Evolutionary conservation across 2,797 vertebrate genomes (phyloP), one percentile per base, ranked within the genome.

Genomic region (Clarias laeviceps): DNA sequence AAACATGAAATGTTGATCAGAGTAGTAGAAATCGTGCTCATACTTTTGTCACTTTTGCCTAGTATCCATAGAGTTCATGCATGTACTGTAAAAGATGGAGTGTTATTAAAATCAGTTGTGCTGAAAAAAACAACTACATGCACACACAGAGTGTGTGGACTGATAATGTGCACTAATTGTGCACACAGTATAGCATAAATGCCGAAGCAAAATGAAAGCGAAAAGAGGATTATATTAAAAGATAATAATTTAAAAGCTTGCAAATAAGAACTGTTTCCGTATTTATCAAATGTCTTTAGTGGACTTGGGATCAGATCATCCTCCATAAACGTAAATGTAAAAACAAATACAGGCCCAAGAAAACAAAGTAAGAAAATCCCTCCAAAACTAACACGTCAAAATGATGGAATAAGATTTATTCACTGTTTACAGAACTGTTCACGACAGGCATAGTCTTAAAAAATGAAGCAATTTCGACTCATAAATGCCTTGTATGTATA

Each of bases 1-100:
- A 50, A 83, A 69, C 59, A 45, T 50, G 57, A 84, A 85, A 62
- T 14, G 50, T 9, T 20, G n/a, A 82, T 32, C 84, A 76, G 70
- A 86, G 72, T 78, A 57, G 79, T 29, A 34, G 54, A 34, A 56
- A 74, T 74, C 56, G 15, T 29, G 14, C 29, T 59, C 54, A 34
- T 34, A 14, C 27, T 34, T 77, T 24, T 34, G 29, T 14, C 29
- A 6, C 27, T 34, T 77, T 24, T 34, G 18, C 32, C 29, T 6
- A 59, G 50, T 64, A 57, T 57, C 61, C 65, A 9, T 27, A 27
- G 18, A 37, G 40, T 40, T 45, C 34, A 59, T 22, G 34, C 4
- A 32, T 29, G 17, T 40, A 29, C 45, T 50, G 17, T 57, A 45
- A 22, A 62, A 40, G 3, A 59, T 78, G 11, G 11, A 45, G 17